Evolutionary conservation across 1,140 invertebrate species (phyloP).

Genomic region (Listronotus bonariensis): DNA sequence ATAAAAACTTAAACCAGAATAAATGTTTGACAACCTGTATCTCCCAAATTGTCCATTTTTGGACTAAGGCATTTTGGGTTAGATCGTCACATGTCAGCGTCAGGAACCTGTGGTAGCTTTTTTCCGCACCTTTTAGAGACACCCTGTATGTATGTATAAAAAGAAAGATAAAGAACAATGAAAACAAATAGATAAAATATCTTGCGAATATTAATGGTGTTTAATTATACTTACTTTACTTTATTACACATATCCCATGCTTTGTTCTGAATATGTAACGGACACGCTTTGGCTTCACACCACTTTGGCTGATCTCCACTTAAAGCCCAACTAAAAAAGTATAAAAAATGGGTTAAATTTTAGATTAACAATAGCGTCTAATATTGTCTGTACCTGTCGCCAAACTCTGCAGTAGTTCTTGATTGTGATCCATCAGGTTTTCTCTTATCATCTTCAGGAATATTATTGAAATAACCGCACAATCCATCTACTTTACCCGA

Average conservation of each 20-base stretch:
- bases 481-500: conserved; percentile 71
- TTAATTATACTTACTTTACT: conserved; percentile 55
- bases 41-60: too few relatives aligned
- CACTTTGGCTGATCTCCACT: conserved; percentile 58
- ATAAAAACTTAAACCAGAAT: too few relatives aligned
- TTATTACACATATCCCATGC: conserved; percentile 67
- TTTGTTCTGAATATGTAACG: conserved; percentile 61
- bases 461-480: conserved; percentile 76
- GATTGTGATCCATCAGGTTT: conserved; percentile 69
- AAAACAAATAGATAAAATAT: too few relatives aligned
- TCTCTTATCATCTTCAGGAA: conserved; percentile 68
- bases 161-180: too few relatives aligned
- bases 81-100: too few relatives aligned
- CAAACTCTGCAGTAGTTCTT: conserved; percentile 70
- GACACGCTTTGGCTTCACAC: conserved; percentile 65
- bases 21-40: too few relatives aligned
- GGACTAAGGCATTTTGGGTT: too few relatives aligned
- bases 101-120: too few relatives aligned
- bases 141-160: too few relatives aligned
- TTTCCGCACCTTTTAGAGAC: too few relatives aligned
- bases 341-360: too few relatives aligned
- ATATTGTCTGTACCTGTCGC: conserved; percentile 60
- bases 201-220: too few relatives aligned
- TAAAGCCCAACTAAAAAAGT: conserved; percentile 63
- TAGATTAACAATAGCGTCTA: neutral